Base-by-base conservation (phyloP, 2,113 vertebrate species). In the Dasyurus viverrinus region DNA sequence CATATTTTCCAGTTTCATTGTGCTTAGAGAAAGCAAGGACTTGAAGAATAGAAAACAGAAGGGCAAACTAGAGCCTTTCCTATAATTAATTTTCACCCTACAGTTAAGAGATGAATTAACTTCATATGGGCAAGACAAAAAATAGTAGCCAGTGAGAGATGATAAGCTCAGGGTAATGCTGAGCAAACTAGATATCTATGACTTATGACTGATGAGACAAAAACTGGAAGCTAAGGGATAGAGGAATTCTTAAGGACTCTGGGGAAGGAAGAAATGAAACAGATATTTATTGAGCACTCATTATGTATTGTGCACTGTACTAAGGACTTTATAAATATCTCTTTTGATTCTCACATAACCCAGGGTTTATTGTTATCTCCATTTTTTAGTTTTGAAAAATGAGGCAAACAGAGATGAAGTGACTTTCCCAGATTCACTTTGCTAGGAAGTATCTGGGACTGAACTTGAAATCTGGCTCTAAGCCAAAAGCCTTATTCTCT, bases 101-200 rank as follows among this genome's bases (percentile, higher is more conserved):
- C 93, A 89, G 60, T 2, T 91, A 93, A 93, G 47, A 91, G 53
- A 91, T 89, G 30, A 92, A 92, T 90, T 2, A 97, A 92, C 2
- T 90, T 12, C 24, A 1, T 2, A 26, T 95, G 52, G n/a, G 6
- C 53, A 36, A 93, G 26, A 90, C 19, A 23, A 36, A 94, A 14
- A 36, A 93, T 4, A 27, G 46, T 9, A 89, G 92, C 89, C 48
- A 92, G 6, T 93, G n/a, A 94, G 76, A 48, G 6, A 96, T 60
- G 22, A 92, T 26, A 54, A 94, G 47, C 92, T 1, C 23, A 60
- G 54, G 47, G 23, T 24, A 94, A 27, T 48, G 68, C 68, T 84
- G 36, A 42, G 19, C 36, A 84, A 42, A 42, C 16, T 19, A 84
- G 68, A 84, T 42, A n/a, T 22, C n/a, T 22, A 0, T 84, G 68